Conservation (phyloP, 2,797 vertebrate genomes). For the Amazona ochrocephala region DNA sequence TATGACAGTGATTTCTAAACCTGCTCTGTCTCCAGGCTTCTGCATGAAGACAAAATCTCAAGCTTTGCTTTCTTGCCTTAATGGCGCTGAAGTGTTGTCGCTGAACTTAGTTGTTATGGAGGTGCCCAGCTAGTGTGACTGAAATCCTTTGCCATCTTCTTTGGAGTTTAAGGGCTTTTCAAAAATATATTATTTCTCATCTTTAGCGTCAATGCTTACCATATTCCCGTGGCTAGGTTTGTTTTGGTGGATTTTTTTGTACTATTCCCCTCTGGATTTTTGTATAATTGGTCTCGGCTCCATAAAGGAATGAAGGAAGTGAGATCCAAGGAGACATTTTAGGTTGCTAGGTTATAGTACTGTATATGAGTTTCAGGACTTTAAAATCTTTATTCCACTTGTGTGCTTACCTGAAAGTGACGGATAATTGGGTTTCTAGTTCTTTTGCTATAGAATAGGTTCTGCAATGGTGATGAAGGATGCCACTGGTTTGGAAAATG, state of each 20-base stretch:
- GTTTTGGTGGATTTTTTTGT: neutral
- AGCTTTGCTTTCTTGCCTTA: neutral
- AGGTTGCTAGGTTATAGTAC: neutral
- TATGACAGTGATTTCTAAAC: neutral
- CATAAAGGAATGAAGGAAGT: neutral
- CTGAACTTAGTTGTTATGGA: neutral
- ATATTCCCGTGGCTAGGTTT: neutral
- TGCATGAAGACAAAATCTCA: neutral
- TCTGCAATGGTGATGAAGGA: neutral
- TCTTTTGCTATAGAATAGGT: neutral
- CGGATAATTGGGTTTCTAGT: neutral
- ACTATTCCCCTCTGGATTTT: neutral
- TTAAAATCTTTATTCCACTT: neutral
- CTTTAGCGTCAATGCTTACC: neutral
- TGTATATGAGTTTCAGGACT: neutral
- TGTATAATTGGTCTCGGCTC: neutral
- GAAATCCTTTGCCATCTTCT: neutral
- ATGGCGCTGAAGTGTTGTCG: neutral
- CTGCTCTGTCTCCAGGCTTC: neutral
- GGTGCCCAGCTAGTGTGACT: neutral
- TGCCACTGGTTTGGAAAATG: neutral
- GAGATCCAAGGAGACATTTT: neutral
- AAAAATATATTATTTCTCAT: neutral
- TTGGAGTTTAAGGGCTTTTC: neutral
- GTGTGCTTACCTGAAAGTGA: neutral